Conservation (phyloP, 1,140 invertebrate genomes). For the Hormaphis cornu region DNA sequence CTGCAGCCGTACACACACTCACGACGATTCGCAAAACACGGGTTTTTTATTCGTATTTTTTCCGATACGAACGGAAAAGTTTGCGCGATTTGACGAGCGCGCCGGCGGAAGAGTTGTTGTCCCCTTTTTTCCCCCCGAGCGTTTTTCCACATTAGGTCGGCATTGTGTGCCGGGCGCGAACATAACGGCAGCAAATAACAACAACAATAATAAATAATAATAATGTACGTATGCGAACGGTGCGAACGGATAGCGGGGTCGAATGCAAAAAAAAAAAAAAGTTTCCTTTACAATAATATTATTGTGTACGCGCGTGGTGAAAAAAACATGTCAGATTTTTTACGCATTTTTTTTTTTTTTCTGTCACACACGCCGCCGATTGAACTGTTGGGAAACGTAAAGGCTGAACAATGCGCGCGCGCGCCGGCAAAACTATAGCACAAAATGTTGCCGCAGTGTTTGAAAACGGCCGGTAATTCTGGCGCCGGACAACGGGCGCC, state of each 20-base stretch:
- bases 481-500: background rate
- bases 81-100: conserved; percentile 4
- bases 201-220: conserved; percentile 9
- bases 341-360: too few relatives aligned
- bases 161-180: conserved; percentile 7
- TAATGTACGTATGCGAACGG: background rate
- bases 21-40: too few relatives aligned
- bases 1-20: too few relatives aligned
- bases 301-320: background rate
- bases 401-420: background rate
- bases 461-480: background rate
- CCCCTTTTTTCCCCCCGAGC: too few relatives aligned
- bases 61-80: too few relatives aligned
- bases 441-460: background rate
- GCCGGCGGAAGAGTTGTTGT: background rate
- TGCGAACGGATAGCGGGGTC: too few relatives aligned
- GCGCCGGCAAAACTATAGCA: background rate
- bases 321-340: background rate
- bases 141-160: conserved; percentile 27
- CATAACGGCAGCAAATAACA: too few relatives aligned
- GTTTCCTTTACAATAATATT: conserved; percentile 13
- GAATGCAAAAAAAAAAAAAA: too few relatives aligned
- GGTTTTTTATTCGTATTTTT: too few relatives aligned
- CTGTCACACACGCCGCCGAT: background rate
- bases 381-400: background rate